Base-by-base conservation (phyloP, 2,113 vertebrate species). In the Caracal caracal region DNA sequence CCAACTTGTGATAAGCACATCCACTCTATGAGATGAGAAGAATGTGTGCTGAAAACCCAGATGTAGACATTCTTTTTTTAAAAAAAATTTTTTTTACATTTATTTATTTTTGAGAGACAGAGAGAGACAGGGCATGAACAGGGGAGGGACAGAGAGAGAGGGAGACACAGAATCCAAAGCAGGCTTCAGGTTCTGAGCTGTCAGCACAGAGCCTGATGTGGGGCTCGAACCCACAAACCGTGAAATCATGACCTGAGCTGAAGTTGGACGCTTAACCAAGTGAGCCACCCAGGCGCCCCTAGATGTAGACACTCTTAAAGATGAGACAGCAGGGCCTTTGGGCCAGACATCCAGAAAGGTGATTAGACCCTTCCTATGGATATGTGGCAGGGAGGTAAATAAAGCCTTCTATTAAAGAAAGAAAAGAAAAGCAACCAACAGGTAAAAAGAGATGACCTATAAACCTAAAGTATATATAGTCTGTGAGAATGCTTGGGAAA, bases 371-470 rank as follows among this genome's bases (percentile, higher is more conserved):
- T 84, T 90, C 81, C 40, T 71, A 13, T 75, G 40, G 40, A 43
- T 83, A 92, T 80, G 35, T 81, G 37, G n/a, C 49, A 71, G 51
- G 49, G 15, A 76, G n/a, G 33, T 28, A 40, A 30, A 37, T 28
- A 91, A 88, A 92, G 30, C 1, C n/a, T 95, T 80, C 88, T 94
- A 43, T 90, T 79, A 51, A 71, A 90, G 35, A 81, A 93, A 86
- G 22, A 3, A 53, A 78, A 22, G 33, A 66, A 68, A 37, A 78
- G 47, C 30, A 91, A 40, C 11, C 65, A 78, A 53, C 8, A 17
- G 12, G 37, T 88, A 4, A 92, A 61, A 73, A 63, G 53, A 49
- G 28, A 70, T 61, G 24, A 13, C 33, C 49, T 73, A 56, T 3
- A 56, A 59, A 2, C 51, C 15, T 84, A 8, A 94, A 79, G 33